phyloP scores from a whole-genome alignment of 1,140 invertebrate genomes.

The Frieseomelitta varia region DNA sequence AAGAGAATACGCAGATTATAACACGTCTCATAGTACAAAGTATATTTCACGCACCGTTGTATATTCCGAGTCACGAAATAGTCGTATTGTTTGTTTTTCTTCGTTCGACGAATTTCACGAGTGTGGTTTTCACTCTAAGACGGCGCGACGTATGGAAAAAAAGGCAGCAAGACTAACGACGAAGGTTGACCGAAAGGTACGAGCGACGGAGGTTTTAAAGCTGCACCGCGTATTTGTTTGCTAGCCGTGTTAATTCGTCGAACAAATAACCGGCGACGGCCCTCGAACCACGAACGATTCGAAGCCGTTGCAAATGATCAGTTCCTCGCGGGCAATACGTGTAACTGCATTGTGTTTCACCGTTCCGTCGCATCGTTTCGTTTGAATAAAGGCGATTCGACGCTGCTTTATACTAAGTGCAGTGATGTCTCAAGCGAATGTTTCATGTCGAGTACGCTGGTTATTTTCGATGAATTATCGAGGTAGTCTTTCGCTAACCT shows the following conservation, averaged over 20 bases:
- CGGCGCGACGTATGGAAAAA: neutral
- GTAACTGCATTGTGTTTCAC: conserved; percentile 51
- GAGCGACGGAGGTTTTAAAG: conserved; percentile 54
- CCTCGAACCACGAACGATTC: conserved; percentile 60
- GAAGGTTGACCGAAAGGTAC: conserved; percentile 21
- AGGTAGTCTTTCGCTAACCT: neutral
- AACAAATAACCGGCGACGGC: conserved; percentile 61
- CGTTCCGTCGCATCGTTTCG: conserved; percentile 12
- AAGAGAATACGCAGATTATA: neutral
- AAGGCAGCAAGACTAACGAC: conserved; percentile 12
- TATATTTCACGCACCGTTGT: neutral
- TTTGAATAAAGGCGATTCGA: neutral
- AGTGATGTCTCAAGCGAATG: neutral
- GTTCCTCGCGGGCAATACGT: conserved; percentile 58
- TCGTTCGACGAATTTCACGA: conserved; percentile 47
- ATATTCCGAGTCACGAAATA: neutral
- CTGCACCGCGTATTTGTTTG: conserved; percentile 61
- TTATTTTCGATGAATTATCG: neutral
- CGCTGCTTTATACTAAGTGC: neutral
- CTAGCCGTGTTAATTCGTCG: conserved; percentile 62
- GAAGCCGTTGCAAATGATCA: conserved; percentile 52
- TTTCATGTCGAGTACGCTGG: neutral
- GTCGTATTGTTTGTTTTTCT: conserved; percentile 33
- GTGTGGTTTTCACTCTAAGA: neutral
- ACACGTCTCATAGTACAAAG: neutral